Evolutionary conservation across 2,797 vertebrate species (phyloP).

Genomic region (Pangasius djambal): DNA sequence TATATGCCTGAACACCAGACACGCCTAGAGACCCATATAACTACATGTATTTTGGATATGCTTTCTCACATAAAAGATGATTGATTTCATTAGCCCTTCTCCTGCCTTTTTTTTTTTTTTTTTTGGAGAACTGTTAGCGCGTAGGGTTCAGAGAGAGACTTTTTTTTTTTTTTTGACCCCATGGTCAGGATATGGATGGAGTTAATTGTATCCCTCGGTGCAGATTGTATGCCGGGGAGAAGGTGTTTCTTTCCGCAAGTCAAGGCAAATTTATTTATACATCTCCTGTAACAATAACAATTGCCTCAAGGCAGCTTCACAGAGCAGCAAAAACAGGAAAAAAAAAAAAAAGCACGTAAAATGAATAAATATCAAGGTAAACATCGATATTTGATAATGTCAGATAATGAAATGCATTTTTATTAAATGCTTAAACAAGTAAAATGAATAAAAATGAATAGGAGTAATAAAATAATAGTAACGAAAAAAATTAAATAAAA

Average conservation of each 20-base stretch:
- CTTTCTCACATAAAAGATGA: constrained; percentile 30
- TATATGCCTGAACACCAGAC: constrained; percentile 1
- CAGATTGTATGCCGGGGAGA: constrained; percentile 34
- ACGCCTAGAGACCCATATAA: not conserved
- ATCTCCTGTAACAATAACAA: not conserved
- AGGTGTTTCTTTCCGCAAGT: not conserved
- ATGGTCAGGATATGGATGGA: constrained; percentile 49
- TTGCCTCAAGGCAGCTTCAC: not conserved
- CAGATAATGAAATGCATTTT: not conserved
- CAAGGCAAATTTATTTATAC: not conserved
- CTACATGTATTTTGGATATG: constrained; percentile 11
- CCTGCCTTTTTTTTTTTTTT: constrained; percentile 14
- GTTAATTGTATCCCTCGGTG: constrained; percentile 49
- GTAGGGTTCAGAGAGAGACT: constrained; percentile 27
- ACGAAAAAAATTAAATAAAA: not conserved
- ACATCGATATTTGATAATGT: not conserved
- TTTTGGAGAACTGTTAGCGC: constrained; percentile 3
- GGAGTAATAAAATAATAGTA: not conserved
- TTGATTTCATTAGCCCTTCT: constrained; percentile 37
- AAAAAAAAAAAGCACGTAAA: not conserved
- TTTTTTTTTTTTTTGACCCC: constrained; percentile 26
- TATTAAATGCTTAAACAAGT: not conserved
- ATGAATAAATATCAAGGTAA: not conserved
- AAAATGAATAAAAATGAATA: not conserved
- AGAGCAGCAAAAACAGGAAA: not conserved